Percentiles rank a stretch among this genome's conserved stretches.
Evolutionary conservation across 2,113 vertebrate genomes (phyloP).

Genomic region (Columba janthina): DNA sequence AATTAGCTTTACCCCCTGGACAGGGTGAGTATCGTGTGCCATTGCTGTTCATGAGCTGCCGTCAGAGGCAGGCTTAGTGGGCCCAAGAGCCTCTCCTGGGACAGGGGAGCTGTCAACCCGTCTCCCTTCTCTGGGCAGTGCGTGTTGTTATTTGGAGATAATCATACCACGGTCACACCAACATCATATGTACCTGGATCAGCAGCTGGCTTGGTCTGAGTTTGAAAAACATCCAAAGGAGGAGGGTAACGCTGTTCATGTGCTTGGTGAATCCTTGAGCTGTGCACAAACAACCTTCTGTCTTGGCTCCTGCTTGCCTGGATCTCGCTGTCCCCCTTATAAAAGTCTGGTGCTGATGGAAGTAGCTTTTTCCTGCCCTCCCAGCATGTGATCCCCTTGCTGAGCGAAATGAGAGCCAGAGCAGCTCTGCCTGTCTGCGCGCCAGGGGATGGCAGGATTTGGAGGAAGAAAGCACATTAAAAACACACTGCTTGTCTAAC

Average conservation of each 20-base stretch:
- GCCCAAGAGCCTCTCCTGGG: background rate
- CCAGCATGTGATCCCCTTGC: background rate
- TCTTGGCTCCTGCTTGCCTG: background rate
- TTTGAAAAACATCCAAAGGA: background rate
- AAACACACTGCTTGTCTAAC: background rate
- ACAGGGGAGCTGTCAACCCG: background rate
- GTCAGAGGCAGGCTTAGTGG: background rate
- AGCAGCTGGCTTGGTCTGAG: background rate
- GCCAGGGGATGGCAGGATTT: background rate
- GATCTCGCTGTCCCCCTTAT: background rate
- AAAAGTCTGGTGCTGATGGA: background rate
- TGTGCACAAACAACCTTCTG: background rate
- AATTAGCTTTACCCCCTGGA: background rate
- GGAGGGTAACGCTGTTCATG: background rate
- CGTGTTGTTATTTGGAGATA: background rate
- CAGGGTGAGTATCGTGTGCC: rapidly evolving
- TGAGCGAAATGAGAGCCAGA: background rate
- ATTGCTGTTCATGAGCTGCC: rapidly evolving
- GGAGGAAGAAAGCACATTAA: rapidly evolving
- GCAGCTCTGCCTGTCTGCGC: rapidly evolving
- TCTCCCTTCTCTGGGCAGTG: background rate
- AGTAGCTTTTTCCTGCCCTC: background rate
- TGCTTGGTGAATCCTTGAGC: background rate
- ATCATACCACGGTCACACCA: background rate
- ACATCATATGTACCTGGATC: background rate